phyloP scores from a whole-genome alignment of 2,797 vertebrate species.

The Rhodeus uyekii region DNA sequence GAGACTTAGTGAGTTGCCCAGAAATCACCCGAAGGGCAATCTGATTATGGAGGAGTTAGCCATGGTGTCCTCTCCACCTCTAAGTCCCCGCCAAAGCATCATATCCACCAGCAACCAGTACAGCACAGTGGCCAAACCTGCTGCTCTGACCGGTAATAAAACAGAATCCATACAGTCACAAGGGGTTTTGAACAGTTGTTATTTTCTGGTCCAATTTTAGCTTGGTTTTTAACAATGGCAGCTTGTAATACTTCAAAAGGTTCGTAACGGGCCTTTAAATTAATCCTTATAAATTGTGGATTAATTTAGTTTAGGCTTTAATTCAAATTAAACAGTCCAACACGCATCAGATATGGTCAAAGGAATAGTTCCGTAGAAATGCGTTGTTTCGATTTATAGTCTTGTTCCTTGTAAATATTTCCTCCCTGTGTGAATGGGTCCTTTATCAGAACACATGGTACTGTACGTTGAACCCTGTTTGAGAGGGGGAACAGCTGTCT shows the following conservation, averaged over 20 bases:
- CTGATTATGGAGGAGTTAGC: slow-evolving; percentile 87
- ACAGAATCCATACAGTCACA: background rate
- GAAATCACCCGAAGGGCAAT: slow-evolving; percentile 85
- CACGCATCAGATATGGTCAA: too few relatives aligned
- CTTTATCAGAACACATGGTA: background rate
- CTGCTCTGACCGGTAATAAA: slow-evolving; percentile 83
- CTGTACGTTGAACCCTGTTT: background rate
- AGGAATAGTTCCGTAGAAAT: background rate
- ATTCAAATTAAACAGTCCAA: too few relatives aligned
- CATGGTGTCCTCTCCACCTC: slow-evolving; percentile 79
- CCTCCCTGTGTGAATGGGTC: background rate
- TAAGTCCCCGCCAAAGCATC: slow-evolving; percentile 85
- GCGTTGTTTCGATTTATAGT: background rate
- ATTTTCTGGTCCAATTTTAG: background rate
- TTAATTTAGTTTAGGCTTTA: too few relatives aligned
- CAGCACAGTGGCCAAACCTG: slow-evolving; percentile 87
- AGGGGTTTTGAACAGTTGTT: background rate
- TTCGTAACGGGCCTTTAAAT: too few relatives aligned
- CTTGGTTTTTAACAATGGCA: background rate
- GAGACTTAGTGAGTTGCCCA: slow-evolving; percentile 86
- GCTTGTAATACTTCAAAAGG: background rate
- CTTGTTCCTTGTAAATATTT: background rate
- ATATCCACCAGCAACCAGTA: slow-evolving; percentile 86
- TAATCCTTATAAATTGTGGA: too few relatives aligned
- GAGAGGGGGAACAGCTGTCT: slow-evolving; percentile 20